Evolutionary conservation across 2,113 vertebrate genomes (phyloP).

Genomic region (Leucosticte australis): DNA sequence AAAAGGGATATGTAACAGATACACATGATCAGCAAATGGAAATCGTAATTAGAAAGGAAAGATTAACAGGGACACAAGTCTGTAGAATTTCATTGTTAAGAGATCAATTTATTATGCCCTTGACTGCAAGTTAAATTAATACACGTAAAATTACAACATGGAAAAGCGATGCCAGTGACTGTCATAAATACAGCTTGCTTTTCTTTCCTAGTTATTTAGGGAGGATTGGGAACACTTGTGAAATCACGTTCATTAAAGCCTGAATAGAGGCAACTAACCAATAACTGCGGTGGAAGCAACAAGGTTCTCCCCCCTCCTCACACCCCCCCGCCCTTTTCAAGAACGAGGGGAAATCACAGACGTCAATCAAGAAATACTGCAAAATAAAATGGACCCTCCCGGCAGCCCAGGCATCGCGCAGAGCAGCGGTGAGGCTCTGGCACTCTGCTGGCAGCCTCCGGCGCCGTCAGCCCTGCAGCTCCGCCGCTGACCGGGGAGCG

Average conservation of each 20-base stretch:
- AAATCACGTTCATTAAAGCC: constrained; percentile 17
- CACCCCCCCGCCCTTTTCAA: not conserved
- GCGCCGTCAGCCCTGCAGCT: not conserved
- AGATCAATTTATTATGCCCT: constrained; percentile 3
- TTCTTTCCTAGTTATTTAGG: not conserved
- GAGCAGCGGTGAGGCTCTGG: not conserved
- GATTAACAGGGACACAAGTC: not conserved
- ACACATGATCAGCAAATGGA: not conserved
- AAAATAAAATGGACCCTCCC: constrained; percentile 70
- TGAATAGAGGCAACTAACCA: constrained; percentile 14
- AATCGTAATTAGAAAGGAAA: not conserved
- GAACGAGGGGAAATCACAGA: not conserved
- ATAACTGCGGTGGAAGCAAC: constrained; percentile 56
- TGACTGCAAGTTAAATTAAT: not conserved
- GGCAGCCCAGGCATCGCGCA: not conserved
- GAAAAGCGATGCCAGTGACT: not conserved
- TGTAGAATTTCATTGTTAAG: constrained; percentile 3
- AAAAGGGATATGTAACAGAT: not conserved
- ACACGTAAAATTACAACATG: not conserved
- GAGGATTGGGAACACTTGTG: not conserved
- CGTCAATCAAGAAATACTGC: constrained; percentile 67
- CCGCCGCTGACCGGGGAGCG: constrained; percentile 32
- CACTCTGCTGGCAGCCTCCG: not conserved
- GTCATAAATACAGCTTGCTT: not conserved
- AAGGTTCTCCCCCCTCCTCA: not conserved